A percentile compares a stretch with the other conserved stretches of the same genome.
These are phyloP conservation scores for Sparidentex hasta DNA, from an alignment of 2,797 vertebrate genomes.

Conservation along the genomic window DNA sequence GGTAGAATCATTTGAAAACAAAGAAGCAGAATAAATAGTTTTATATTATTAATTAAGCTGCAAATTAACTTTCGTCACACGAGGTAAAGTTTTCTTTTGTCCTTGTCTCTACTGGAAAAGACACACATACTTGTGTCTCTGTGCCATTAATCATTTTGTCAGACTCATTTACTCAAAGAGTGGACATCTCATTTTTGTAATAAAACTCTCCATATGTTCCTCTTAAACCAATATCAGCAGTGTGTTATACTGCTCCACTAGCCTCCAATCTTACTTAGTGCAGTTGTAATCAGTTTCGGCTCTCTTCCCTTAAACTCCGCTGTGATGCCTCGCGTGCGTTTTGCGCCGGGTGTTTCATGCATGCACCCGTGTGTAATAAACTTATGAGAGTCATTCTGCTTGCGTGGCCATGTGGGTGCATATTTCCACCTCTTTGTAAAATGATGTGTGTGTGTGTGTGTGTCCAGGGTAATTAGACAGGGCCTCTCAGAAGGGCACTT, in stretches of 20 bases:
- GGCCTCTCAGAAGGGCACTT: conserved; percentile 74
- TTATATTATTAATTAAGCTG: background rate
- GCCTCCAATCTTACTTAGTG: conserved; percentile 22
- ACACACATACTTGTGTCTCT: conserved; percentile 26
- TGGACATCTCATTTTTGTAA: conserved; percentile 43
- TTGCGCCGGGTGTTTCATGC: background rate
- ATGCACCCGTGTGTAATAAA: background rate
- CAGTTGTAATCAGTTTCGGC: conserved; percentile 32
- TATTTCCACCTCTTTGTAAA: conserved; percentile 12
- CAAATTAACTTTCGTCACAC: conserved; percentile 11
- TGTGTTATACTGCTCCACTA: conserved; percentile 39
- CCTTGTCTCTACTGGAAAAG: conserved; percentile 14
- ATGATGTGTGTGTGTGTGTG: conserved; percentile 28
- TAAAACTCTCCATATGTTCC: conserved; percentile 53
- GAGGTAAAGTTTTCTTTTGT: conserved; percentile 16
- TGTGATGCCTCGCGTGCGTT: background rate
- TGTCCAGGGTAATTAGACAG: conserved; percentile 77
- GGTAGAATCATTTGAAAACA: background rate
- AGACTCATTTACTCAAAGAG: conserved; percentile 54
- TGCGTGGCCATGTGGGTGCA: background rate
- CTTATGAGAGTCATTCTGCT: conserved; percentile 2
- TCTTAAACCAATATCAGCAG: conserved; percentile 41
- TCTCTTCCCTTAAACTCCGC: background rate
- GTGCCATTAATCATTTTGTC: conserved; percentile 67
- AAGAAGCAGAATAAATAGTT: background rate